phyloP scores from a whole-genome alignment of 1,140 invertebrate genomes.

The Nasonia vitripennis region DNA sequence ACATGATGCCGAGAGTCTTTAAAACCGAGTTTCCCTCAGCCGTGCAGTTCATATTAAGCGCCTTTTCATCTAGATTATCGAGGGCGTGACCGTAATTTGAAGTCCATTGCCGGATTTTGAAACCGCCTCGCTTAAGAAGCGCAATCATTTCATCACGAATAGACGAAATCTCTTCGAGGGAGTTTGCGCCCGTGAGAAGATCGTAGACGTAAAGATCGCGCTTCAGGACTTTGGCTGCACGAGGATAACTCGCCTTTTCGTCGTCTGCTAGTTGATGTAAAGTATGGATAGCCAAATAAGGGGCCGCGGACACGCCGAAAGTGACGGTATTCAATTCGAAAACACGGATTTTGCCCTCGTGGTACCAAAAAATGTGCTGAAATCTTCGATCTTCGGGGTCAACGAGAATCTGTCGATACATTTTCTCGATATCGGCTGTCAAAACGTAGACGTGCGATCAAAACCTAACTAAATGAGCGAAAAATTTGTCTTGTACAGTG shows the following conservation, averaged over 20 bases:
- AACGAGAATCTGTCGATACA: neutral
- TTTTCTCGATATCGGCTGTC: neutral
- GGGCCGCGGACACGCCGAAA: neutral
- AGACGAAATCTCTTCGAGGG: neutral
- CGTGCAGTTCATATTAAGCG: neutral
- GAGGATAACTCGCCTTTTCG: neutral
- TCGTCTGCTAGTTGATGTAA: neutral
- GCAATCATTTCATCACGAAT: neutral
- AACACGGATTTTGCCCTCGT: neutral
- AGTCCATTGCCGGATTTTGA: neutral
- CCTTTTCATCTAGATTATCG: neutral
- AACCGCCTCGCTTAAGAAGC: neutral
- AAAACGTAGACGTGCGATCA: neutral
- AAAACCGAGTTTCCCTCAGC: neutral
- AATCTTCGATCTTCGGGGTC: neutral
- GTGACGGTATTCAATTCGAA: neutral
- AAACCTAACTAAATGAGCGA: too few relatives aligned
- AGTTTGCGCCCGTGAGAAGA: neutral
- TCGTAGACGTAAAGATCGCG: slow-evolving; percentile 17
- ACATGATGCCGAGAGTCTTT: too few relatives aligned
- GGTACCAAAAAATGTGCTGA: neutral
- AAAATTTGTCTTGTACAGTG: too few relatives aligned
- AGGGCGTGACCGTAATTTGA: neutral
- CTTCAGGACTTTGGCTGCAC: neutral
- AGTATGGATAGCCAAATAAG: neutral